A percentile compares a stretch with the other conserved stretches of the same genome.
Evolutionary conservation across 1,140 invertebrate species (phyloP).

Genomic region (Marisa cornuarietis): DNA sequence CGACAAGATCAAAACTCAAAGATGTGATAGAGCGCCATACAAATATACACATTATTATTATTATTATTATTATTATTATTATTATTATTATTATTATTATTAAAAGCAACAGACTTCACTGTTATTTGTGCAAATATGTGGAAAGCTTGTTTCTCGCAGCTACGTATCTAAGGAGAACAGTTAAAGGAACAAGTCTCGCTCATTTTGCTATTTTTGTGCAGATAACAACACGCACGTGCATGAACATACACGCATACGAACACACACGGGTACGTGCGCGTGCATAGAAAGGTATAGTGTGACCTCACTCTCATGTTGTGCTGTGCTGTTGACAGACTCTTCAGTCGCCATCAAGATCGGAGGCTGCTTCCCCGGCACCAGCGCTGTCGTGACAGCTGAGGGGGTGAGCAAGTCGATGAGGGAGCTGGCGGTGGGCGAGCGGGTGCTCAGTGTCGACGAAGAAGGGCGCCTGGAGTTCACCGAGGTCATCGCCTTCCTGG

Average conservation of each 20-base stretch:
- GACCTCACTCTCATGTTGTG: background rate
- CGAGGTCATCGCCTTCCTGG: slow-evolving; percentile 89
- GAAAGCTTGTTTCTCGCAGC: no score
- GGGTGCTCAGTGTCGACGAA: slow-evolving; percentile 79
- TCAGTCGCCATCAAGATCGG: slow-evolving; percentile 83
- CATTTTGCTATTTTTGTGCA: no score
- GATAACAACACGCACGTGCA: background rate
- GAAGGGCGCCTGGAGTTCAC: slow-evolving; percentile 79
- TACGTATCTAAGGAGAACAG: no score
- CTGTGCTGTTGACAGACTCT: slow-evolving; percentile 80
- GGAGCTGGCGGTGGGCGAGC: slow-evolving; percentile 80
- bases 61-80: background rate
- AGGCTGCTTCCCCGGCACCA: slow-evolving; percentile 80
- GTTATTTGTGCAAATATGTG: no score
- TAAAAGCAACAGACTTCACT: no score
- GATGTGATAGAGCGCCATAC: no score
- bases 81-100: background rate
- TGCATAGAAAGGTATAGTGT: background rate
- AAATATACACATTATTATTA: no score
- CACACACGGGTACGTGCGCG: background rate
- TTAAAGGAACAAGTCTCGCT: no score
- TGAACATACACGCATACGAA: background rate
- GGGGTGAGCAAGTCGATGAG: slow-evolving; percentile 69
- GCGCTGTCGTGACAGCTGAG: slow-evolving; percentile 71
- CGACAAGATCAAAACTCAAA: no score